Evolutionary conservation across 1,140 invertebrate genomes (phyloP).

Genomic region (Orussus abietinus): DNA sequence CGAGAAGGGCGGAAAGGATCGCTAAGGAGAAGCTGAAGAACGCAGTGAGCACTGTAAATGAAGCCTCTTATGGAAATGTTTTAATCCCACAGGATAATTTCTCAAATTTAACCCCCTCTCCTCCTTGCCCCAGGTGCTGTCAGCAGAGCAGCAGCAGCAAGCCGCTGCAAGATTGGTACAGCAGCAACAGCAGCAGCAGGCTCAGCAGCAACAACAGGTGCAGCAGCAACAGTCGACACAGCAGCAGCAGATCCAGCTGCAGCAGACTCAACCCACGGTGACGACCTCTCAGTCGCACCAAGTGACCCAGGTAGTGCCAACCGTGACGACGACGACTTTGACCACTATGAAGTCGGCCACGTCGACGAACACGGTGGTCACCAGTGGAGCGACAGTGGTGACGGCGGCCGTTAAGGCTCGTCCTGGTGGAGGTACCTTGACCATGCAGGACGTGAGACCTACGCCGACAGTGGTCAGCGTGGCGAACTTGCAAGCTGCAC

Average conservation of each 20-base stretch:
- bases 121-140: constrained; percentile 26
- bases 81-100: constrained; percentile 9
- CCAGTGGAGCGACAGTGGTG: constrained; percentile 25
- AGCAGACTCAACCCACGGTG: constrained; percentile 27
- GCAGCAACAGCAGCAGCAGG: constrained; percentile 27
- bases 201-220: constrained; percentile 21
- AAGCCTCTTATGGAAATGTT: constrained; percentile 1
- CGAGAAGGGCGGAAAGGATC: constrained; percentile 77
- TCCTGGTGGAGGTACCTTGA: constrained; percentile 32
- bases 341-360: constrained; percentile 39
- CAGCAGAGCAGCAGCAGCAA: constrained; percentile 48
- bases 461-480: constrained; percentile 40
- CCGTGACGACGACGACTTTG: constrained; percentile 31
- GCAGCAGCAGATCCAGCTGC: constrained; percentile 22
- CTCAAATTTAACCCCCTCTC: constrained; percentile 15
- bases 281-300: constrained; percentile 36
- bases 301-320: constrained; percentile 27
- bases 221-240: constrained; percentile 28
- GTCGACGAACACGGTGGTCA: constrained; percentile 29
- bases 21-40: constrained; percentile 72
- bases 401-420: constrained; percentile 35
- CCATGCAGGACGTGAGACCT: constrained; percentile 38
- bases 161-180: constrained; percentile 38
- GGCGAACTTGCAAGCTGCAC: constrained; percentile 39
- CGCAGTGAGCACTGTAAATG: constrained; percentile 34